Conservation (phyloP, 2,797 vertebrate species). For the Sebastes itinus region DNA sequence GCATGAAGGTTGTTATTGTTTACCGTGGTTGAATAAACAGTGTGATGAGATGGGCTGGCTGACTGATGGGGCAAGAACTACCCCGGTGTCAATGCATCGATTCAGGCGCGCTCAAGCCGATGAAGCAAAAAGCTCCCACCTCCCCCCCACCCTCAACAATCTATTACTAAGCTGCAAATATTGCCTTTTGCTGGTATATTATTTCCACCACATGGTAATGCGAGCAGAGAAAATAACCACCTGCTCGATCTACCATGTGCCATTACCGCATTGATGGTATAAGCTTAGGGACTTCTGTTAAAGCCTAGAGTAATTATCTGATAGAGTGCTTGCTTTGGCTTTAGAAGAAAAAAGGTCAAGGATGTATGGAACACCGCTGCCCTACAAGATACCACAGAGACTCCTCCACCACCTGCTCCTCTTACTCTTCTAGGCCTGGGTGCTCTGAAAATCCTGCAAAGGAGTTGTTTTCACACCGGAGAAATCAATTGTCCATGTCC, state of each 20-base stretch:
- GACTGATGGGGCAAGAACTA: constrained; percentile 64
- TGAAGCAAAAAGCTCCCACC: constrained; percentile 56
- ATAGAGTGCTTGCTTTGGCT: constrained; percentile 41
- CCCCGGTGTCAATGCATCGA: constrained; percentile 66
- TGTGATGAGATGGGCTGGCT: constrained; percentile 70
- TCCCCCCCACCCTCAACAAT: constrained; percentile 17
- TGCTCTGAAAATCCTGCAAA: background rate
- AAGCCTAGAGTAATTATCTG: constrained; percentile 60
- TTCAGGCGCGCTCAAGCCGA: constrained; percentile 44
- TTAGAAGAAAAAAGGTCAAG: constrained; percentile 45
- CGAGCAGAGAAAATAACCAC: constrained; percentile 26
- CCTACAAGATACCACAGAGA: constrained; percentile 7
- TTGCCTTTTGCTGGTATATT: background rate
- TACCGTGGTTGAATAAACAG: constrained; percentile 73
- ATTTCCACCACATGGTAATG: background rate
- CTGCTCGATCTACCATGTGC: constrained; percentile 22
- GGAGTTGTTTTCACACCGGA: background rate
- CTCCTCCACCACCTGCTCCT: background rate
- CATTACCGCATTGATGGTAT: constrained; percentile 44
- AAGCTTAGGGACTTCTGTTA: constrained; percentile 42
- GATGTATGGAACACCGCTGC: constrained; percentile 6
- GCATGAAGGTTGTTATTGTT: constrained; percentile 72
- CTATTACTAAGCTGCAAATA: constrained; percentile 56
- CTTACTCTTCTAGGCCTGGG: background rate
- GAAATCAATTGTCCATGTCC: constrained; percentile 18